These are phyloP conservation scores for Apis cerana DNA, from an alignment of 1,140 invertebrate species.

Conservation along the genomic window DNA sequence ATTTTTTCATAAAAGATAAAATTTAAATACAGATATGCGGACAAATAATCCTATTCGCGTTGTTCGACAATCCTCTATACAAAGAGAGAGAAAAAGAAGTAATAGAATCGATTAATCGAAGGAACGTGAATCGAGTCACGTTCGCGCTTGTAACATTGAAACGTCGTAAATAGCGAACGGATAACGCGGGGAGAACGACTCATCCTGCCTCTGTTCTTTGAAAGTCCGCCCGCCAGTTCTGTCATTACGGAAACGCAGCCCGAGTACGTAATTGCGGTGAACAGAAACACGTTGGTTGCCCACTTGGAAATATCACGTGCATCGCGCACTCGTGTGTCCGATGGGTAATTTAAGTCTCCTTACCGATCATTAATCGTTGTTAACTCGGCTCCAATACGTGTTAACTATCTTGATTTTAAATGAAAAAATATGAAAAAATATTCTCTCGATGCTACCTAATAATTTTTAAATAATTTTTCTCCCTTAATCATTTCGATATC, in stretches of 20 bases:
- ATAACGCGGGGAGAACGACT: background rate
- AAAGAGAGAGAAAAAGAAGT: background rate
- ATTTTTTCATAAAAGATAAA: too few relatives aligned
- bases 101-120: background rate
- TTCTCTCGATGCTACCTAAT: background rate
- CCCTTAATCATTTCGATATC: background rate
- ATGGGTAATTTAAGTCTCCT: slow-evolving; percentile 11
- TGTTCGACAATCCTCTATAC: background rate
- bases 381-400: background rate
- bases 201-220: background rate
- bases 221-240: slow-evolving; percentile 1
- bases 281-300: background rate
- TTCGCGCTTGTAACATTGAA: slow-evolving; percentile 7
- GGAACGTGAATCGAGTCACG: background rate
- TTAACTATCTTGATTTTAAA: background rate
- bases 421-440: background rate
- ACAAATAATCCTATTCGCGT: background rate
- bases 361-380: slow-evolving; percentile 19
- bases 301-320: slow-evolving; percentile 18
- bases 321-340: background rate
- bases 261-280: slow-evolving; percentile 17
- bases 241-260: slow-evolving; percentile 20
- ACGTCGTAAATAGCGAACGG: slow-evolving; percentile 1
- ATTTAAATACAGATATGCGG: too few relatives aligned
- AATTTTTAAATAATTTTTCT: background rate